Evolutionary conservation across 2,797 vertebrate genomes (phyloP).

Genomic region (Sebastes umbrosus): DNA sequence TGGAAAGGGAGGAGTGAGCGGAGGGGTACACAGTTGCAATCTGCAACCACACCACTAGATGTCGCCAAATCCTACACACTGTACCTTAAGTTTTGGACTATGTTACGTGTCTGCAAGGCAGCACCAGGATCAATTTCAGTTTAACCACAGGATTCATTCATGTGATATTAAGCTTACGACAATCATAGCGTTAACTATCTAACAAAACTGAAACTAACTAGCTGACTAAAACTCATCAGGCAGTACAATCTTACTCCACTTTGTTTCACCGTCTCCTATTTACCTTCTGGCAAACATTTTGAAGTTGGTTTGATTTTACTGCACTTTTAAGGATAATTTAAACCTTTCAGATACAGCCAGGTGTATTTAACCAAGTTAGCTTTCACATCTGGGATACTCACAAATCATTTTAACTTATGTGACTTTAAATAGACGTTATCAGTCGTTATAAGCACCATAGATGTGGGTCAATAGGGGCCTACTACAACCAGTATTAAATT

Average conservation of each 20-base stretch:
- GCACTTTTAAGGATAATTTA: no score
- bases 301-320: background rate
- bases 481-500: no score
- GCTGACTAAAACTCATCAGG: background rate
- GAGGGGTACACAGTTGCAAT: no score
- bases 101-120: background rate
- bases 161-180: background rate
- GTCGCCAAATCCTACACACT: no score
- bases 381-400: background rate
- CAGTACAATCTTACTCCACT: no score
- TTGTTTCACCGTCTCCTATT: background rate
- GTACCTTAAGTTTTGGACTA: no score
- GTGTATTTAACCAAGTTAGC: background rate
- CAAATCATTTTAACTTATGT: background rate
- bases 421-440: background rate
- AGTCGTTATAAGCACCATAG: no score
- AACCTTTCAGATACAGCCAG: background rate
- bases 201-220: background rate
- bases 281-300: background rate
- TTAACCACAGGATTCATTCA: background rate
- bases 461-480: no score
- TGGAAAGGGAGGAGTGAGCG: no score
- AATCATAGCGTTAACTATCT: background rate
- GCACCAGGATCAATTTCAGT: background rate
- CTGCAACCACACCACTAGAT: no score